phyloP scores from a whole-genome alignment of 2,888 invertebrate species.

The Tinea pellionella region DNA sequence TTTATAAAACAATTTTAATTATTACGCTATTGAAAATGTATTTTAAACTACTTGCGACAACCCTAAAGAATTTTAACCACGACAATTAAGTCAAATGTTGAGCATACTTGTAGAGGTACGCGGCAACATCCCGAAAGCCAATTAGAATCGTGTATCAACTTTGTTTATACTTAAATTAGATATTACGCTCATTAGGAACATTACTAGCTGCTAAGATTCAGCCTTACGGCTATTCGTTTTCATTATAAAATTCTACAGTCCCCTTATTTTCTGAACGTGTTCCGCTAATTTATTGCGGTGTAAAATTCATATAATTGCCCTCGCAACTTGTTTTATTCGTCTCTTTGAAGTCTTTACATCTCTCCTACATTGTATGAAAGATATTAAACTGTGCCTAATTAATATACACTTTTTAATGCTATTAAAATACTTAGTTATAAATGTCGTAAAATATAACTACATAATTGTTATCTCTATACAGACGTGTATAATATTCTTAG shows the following conservation, averaged over 20 bases:
- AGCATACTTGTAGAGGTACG: slow-evolving; percentile 5
- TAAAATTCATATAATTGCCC: slow-evolving; percentile 11
- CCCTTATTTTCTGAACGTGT: slow-evolving; percentile 1
- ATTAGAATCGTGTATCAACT: slow-evolving; percentile 62
- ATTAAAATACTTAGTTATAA: neutral
- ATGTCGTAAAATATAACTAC: too few relatives aligned
- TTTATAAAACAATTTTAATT: too few relatives aligned
- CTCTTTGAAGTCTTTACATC: neutral
- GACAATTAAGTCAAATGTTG: slow-evolving; percentile 11
- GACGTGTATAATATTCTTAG: neutral
- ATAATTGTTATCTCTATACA: neutral
- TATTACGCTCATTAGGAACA: slow-evolving; percentile 2
- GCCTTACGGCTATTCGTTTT: slow-evolving; percentile 41
- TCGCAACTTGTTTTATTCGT: neutral
- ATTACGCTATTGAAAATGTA: too few relatives aligned
- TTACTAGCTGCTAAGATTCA: neutral
- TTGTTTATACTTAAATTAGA: slow-evolving; percentile 61
- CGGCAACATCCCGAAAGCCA: slow-evolving; percentile 37
- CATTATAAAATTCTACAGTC: slow-evolving; percentile 43
- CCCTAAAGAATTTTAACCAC: slow-evolving; percentile 2
- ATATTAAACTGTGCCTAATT: neutral
- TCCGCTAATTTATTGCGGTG: slow-evolving; percentile 7
- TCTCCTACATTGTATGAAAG: neutral
- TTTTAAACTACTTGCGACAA: neutral
- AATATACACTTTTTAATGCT: neutral